Percentiles rank a stretch among this genome's conserved stretches.
These are phyloP conservation scores for Phengaris arion DNA, from an alignment of 2,888 invertebrate species.

Conservation along the genomic window DNA sequence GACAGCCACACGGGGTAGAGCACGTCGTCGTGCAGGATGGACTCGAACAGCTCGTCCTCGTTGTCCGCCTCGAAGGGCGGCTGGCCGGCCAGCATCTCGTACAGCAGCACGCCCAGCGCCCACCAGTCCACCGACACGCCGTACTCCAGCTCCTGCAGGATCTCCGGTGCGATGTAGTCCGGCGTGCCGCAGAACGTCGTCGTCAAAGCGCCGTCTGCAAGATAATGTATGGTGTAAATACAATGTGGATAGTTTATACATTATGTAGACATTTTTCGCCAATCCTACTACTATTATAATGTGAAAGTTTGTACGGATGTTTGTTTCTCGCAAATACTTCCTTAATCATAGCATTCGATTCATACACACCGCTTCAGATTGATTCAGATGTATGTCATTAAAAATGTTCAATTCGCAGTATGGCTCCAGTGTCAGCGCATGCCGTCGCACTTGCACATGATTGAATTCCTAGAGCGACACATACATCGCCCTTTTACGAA, in stretches of 20 bases:
- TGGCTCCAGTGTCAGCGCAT: too few species aligned
- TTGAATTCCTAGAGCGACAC: too few species aligned
- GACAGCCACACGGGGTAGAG: slow-evolving; percentile 96
- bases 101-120: slow-evolving; percentile 98
- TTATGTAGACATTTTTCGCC: too few species aligned
- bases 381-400: too few species aligned
- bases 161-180: slow-evolving; percentile 99
- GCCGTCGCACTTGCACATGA: too few species aligned
- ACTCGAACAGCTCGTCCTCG: slow-evolving; percentile 99
- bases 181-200: slow-evolving; percentile 99
- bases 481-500: too few species aligned
- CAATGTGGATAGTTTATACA: neutral
- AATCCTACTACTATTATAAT: too few species aligned
- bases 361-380: too few species aligned
- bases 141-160: slow-evolving; percentile 95
- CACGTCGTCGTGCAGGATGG: slow-evolving; percentile 98
- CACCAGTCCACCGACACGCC: slow-evolving; percentile 96
- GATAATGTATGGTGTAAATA: neutral
- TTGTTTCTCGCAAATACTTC: too few species aligned
- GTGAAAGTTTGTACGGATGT: too few species aligned
- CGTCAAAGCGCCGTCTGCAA: slow-evolving; percentile 90
- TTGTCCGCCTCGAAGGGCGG: slow-evolving; percentile 99
- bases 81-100: slow-evolving; percentile 99
- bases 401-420: too few species aligned
- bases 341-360: too few species aligned